A percentile compares a stretch with the other conserved stretches of the same genome.
Conservation (phyloP, 2,888 invertebrate genomes). For the Neria commutata region DNA sequence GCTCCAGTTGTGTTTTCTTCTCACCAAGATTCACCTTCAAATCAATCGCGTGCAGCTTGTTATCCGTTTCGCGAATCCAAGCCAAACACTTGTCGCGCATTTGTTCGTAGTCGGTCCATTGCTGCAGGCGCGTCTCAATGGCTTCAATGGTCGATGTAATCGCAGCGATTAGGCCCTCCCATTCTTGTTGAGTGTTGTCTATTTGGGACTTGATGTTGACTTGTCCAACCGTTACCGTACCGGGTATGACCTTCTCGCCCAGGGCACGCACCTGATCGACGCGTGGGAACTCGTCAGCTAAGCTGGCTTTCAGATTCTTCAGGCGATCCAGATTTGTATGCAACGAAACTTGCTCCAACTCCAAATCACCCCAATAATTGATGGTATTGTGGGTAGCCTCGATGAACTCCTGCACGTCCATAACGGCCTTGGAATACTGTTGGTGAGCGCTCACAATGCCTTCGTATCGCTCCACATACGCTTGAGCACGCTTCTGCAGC, state of each 20-base stretch:
- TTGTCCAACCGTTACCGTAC: conserved; percentile 82
- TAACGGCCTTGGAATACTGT: conserved; percentile 83
- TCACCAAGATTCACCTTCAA: conserved; percentile 80
- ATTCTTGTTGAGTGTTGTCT: conserved; percentile 87
- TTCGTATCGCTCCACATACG: conserved; percentile 84
- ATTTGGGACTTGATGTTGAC: conserved; percentile 85
- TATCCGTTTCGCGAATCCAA: conserved; percentile 90
- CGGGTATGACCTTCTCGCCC: conserved; percentile 90
- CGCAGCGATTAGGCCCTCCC: conserved; percentile 81
- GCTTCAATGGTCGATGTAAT: conserved; percentile 79
- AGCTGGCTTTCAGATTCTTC: conserved; percentile 76
- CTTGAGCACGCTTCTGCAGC: conserved; percentile 73
- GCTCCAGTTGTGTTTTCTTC: conserved; percentile 84
- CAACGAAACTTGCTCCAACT: conserved; percentile 81
- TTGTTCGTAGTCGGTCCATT: conserved; percentile 91
- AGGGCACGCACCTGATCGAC: conserved; percentile 79
- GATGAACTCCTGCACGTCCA: conserved; percentile 86
- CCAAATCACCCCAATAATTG: conserved; percentile 81
- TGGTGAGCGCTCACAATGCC: conserved; percentile 88
- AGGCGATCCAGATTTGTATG: conserved; percentile 86
- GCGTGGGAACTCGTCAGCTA: conserved; percentile 86
- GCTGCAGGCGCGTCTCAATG: conserved; percentile 82
- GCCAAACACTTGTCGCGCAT: conserved; percentile 82
- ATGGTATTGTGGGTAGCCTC: conserved; percentile 84
- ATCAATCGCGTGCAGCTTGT: conserved; percentile 85